Conservation (phyloP, 2,888 invertebrate species). For the Eupithecia tripunctaria region DNA sequence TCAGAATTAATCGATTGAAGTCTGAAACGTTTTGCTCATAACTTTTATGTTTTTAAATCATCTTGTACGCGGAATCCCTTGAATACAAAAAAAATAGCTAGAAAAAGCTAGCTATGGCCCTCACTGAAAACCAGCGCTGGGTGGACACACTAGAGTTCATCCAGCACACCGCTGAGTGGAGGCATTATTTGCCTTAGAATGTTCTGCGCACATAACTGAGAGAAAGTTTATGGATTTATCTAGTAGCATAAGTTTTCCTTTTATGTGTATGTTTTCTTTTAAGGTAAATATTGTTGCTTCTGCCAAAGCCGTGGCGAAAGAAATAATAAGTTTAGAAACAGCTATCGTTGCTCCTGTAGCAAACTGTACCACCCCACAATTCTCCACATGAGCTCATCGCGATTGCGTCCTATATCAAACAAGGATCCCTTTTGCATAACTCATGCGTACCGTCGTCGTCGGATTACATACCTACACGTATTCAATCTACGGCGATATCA, state of each 20-base stretch:
- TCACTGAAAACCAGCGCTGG: too few relatives aligned
- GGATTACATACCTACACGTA: constrained; percentile 1
- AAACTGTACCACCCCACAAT: constrained; percentile 13
- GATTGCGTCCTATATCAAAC: constrained; percentile 22
- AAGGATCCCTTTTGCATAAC: constrained; percentile 21
- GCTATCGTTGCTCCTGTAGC: neutral
- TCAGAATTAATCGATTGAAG: too few relatives aligned
- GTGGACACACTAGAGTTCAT: too few relatives aligned
- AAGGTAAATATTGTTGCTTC: neutral
- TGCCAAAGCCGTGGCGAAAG: neutral
- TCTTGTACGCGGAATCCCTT: neutral
- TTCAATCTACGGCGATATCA: neutral
- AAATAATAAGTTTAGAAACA: neutral
- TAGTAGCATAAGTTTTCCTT: too few relatives aligned
- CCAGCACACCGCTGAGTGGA: too few relatives aligned
- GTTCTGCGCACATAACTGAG: too few relatives aligned
- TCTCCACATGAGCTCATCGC: constrained; percentile 2
- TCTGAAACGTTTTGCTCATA: too few relatives aligned
- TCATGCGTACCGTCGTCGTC: constrained; percentile 10
- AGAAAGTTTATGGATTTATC: too few relatives aligned
- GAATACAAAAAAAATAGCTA: neutral
- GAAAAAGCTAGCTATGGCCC: neutral
- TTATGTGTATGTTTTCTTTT: too few relatives aligned
- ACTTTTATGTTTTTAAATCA: too few relatives aligned
- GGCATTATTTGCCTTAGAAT: too few relatives aligned